Percentiles rank a stretch among this genome's conserved stretches.
phyloP scores from a whole-genome alignment of 2,888 invertebrate species.

The Gasteruption jaculator region DNA sequence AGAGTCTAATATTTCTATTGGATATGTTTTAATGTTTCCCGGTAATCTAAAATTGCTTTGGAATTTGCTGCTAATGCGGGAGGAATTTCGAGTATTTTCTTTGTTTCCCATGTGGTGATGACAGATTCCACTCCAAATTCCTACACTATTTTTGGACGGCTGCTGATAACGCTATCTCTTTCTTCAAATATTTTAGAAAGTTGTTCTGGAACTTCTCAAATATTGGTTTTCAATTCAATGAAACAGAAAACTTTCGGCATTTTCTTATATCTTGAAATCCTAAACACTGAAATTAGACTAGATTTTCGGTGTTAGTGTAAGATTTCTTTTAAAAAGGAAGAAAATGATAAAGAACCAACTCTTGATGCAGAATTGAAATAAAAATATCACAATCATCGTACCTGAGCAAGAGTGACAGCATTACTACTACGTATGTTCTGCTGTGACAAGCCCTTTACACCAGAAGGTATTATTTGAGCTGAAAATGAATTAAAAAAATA shows the following conservation, averaged over 20 bases:
- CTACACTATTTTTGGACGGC: too few relatives aligned
- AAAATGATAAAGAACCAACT: slow-evolving; percentile 2
- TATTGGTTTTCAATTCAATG: slow-evolving; percentile 2
- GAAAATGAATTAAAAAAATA: slow-evolving; percentile 17
- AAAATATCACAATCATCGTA: slow-evolving; percentile 16
- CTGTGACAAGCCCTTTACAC: slow-evolving; percentile 46
- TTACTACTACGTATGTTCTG: slow-evolving; percentile 46
- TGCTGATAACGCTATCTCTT: too few relatives aligned
- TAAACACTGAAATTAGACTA: too few relatives aligned
- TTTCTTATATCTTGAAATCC: neutral
- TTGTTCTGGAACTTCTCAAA: too few relatives aligned
- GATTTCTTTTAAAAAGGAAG: neutral
- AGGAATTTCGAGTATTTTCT: too few relatives aligned
- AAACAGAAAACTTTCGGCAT: slow-evolving; percentile 1
- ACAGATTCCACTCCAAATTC: too few relatives aligned
- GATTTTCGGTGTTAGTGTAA: neutral
- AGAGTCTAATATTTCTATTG: too few relatives aligned
- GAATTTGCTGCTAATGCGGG: too few relatives aligned
- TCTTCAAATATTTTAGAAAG: too few relatives aligned
- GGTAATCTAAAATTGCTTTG: too few relatives aligned
- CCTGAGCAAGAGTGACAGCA: slow-evolving; percentile 44
- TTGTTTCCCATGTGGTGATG: too few relatives aligned
- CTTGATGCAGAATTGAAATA: neutral
- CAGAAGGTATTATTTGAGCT: slow-evolving; percentile 50
- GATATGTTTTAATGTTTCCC: too few relatives aligned